These are phyloP conservation scores for Vidua chalybeata DNA, from an alignment of 2,113 vertebrate genomes.

Conservation along the genomic window DNA sequence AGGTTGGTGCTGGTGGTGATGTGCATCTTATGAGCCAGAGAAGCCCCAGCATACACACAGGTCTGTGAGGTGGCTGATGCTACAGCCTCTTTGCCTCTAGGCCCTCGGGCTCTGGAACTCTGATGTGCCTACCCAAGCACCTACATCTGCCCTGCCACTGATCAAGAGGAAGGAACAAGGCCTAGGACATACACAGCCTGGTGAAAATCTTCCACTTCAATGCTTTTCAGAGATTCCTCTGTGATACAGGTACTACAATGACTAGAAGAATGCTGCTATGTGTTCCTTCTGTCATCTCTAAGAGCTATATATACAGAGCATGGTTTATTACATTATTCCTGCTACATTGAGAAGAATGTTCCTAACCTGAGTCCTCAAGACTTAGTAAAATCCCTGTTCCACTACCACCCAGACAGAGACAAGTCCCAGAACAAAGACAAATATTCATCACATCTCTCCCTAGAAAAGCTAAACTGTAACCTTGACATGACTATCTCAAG, in stretches of 20 bases:
- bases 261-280: neutral
- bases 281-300: neutral
- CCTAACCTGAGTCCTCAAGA: neutral
- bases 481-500: neutral
- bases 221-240: neutral
- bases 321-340: neutral
- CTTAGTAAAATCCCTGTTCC: neutral
- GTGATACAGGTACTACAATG: neutral
- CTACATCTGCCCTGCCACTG: neutral
- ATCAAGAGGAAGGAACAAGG: neutral
- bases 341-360: neutral
- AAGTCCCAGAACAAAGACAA: neutral
- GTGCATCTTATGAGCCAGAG: neutral
- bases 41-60: neutral
- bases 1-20: neutral
- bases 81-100: neutral
- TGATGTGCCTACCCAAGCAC: neutral
- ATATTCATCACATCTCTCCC: neutral
- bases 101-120: neutral
- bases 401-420: neutral
- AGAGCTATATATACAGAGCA: neutral
- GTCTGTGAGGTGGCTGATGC: neutral
- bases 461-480: neutral
- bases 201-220: neutral
- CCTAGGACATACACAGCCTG: neutral